Percentiles rank a stretch among this genome's conserved stretches.
Evolutionary conservation across 2,888 invertebrate genomes (phyloP).

Genomic region (Eucera pruinosa): DNA sequence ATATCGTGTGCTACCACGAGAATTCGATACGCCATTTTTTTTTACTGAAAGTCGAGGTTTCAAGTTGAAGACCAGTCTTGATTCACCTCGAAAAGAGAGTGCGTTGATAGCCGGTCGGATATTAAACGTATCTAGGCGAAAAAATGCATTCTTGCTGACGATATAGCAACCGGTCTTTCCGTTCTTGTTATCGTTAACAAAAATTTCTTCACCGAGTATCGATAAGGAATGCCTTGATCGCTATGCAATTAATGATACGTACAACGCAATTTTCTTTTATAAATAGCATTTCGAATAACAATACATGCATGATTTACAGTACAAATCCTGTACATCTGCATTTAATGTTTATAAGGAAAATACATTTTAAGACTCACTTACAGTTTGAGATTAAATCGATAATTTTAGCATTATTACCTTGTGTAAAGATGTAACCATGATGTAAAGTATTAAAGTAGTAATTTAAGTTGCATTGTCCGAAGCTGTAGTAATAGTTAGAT

Average conservation of each 20-base stretch:
- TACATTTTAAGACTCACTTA: too few relatives aligned
- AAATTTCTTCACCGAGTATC: conserved; percentile 9
- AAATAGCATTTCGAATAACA: too few relatives aligned
- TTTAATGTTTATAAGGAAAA: too few relatives aligned
- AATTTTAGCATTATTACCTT: too few relatives aligned
- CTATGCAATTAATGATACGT: conserved; percentile 2
- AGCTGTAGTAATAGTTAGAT: too few relatives aligned
- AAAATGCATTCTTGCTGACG: conserved; percentile 13
- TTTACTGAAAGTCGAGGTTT: conserved; percentile 24
- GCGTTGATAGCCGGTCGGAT: conserved; percentile 2
- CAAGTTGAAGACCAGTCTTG: conserved; percentile 45
- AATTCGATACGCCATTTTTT: conserved; percentile 59
- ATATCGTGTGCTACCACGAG: conserved; percentile 26
- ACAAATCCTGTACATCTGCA: too few relatives aligned
- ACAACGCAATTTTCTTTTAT: background rate
- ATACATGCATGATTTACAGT: too few relatives aligned
- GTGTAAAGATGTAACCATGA: too few relatives aligned
- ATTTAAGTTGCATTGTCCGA: too few relatives aligned
- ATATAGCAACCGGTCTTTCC: conserved; percentile 20
- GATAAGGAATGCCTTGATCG: background rate
- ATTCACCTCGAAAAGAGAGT: conserved; percentile 27
- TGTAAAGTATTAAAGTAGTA: too few relatives aligned
- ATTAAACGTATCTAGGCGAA: conserved; percentile 41
- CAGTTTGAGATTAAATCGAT: too few relatives aligned
- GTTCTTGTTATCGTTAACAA: conserved; percentile 7